Base-by-base conservation (phyloP, 2,888 invertebrate species). In the Halictus ligatus region DNA sequence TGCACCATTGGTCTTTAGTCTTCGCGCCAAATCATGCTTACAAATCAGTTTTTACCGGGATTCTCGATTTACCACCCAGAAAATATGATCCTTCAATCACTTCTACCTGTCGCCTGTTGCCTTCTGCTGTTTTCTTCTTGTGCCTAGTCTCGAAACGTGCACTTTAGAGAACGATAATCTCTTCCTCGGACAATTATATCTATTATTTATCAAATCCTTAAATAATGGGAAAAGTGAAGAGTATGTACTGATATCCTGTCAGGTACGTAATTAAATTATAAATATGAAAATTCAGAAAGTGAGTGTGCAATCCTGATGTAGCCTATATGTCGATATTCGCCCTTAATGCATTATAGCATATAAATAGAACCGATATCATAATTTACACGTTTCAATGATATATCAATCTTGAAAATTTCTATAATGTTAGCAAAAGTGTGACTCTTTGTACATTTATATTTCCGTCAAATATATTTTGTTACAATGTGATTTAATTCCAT, bases 1-100 rank as follows among this genome's bases (percentile, higher is more conserved):
- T 71, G 48, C 40, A 81, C 89, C 89, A 89, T 92, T 90, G 89
- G 92, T 91, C 91, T 90, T 90, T 89, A 87, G 84, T 87, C 81
- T 79, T 78, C 84, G 83, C 86, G 82, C 79, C 60, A 80, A 86
- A 84, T 82, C 78, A 71, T 48, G 29, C 75, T 43, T 43, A 83
- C 83, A 83, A 82, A 81, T 84, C 80, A 58, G 15, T 75, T 13
- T 46, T 35, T 46, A 54, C 29, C 29, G 15, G 2, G 29, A 35
- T 21, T 15, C 2, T 15, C 21, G 78, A 29, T 29, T 46, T 48
- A 58, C 15, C 1, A n/a, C 40, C 1, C 58, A n/a, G 46, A 13
- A 75, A 75, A 72, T 71, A 71, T 71, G 43, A 71, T 43, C 12
- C 43, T 18, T 8, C 21, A 2, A 71, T 43, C 13, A 25, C n/a